Evolutionary conservation across 2,113 vertebrate genomes (phyloP).

Genomic region (Anseranas semipalmata): DNA sequence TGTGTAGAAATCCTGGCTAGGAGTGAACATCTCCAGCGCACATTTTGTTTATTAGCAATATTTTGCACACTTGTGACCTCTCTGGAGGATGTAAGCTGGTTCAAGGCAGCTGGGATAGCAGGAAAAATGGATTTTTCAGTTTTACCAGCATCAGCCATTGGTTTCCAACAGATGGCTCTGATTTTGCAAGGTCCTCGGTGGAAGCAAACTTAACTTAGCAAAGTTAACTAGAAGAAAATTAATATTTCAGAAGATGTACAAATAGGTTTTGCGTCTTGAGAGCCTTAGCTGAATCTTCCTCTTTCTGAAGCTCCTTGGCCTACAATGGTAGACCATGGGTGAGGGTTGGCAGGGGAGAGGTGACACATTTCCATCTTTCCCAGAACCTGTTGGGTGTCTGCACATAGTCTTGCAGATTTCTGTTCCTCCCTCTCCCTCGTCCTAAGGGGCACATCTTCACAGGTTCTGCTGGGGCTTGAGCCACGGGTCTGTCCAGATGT

Average conservation of each 20-base stretch:
- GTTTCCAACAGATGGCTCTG: not conserved
- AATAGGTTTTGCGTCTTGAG: not conserved
- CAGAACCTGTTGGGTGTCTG: not conserved
- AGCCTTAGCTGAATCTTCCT: not conserved
- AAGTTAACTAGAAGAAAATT: not conserved
- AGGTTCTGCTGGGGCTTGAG: not conserved
- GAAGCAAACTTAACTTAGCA: not conserved
- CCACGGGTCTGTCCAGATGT: not conserved
- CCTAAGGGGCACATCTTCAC: not conserved
- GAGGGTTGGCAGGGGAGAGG: not conserved
- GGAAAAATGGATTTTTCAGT: not conserved
- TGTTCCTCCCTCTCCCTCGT: rapidly evolving
- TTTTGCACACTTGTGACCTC: not conserved
- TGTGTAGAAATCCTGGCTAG: not conserved
- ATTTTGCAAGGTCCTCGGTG: not conserved
- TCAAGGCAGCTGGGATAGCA: not conserved
- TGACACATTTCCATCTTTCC: not conserved
- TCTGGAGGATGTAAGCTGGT: not conserved
- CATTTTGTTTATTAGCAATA: not conserved
- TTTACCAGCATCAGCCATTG: not conserved
- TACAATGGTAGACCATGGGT: not conserved
- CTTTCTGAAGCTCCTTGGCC: not conserved
- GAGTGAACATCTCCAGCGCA: not conserved
- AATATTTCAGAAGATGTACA: not conserved
- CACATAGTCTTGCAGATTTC: not conserved